Base-by-base conservation (phyloP, 2,888 invertebrate species). In the Amphipyra berbera region DNA sequence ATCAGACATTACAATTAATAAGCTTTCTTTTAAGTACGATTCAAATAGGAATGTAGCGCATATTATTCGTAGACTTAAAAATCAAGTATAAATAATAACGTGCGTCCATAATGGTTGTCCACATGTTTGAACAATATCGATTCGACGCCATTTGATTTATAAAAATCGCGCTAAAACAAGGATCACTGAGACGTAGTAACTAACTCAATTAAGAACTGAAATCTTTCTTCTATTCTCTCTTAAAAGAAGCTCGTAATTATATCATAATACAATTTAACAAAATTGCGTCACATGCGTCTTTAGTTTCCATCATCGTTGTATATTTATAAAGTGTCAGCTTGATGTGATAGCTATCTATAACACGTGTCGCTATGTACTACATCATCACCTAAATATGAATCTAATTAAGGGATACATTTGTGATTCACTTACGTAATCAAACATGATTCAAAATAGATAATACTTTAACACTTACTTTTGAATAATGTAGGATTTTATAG, bases 401-500 rank as follows among this genome's bases (percentile, higher is more conserved):
- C 57, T 44, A 72, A 64, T 71, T 71, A 70, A 21, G 15, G 15
- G 27, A 30, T n/a, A 57, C 46, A 57, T 53, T 52, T 54, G 13
- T n/a, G n/a, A 57, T 30, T 21, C 6, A 40, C 4, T 56, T 49
- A 71, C 21, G 13, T 55, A 37, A 53, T 50, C 14, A 41, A 52
- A 46, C 14, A 72, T 48, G 12, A 37, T n/a, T 38, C 21, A 35
- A n/a, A 49, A 54, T 8, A 55, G 4, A 10, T 46, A 41, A 54
- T 57, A 53, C 15, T 3, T 38, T 27, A 40, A 33, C 81, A 94
- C 94, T 94, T 86, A 94, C 94, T 93, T 92, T 87, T 78, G 79
- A 85, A 86, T 85, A 86, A 83, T 84, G 80, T 88, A 91, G 90
- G 94, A 90, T 90, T 91, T 88, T 91, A 88, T 87, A 85, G 89